Base-by-base conservation (phyloP, 2,888 invertebrate genomes). In the Agrochola macilenta region DNA sequence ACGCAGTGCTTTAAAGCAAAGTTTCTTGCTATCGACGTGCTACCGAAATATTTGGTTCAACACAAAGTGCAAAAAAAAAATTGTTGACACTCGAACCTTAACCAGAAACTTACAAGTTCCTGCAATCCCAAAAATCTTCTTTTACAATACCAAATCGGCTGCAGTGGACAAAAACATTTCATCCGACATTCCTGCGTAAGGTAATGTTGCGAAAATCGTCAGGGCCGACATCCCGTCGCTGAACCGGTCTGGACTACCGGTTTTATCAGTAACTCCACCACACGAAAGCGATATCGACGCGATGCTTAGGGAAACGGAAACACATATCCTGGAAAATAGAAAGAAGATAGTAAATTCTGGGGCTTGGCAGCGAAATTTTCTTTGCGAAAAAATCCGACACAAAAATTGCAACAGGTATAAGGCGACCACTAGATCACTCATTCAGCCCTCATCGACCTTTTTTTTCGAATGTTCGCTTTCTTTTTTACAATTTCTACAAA, bases 231-330 rank as follows among this genome's bases (percentile, higher is more conserved):
- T 84, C 83, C 82, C 75, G 84, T 82, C 79, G 70, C 64, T 52
- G 9, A 70, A 89, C 89, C 89, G 82, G 89, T 90, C 63, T 74
- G 69, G 35, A 63, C 79, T 82, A 88, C 88, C 66, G 82, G 88
- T 89, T 88, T 81, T 82, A 78, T 82, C 71, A 81, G 73, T 84
- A 71, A 82, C 79, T 85, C 83, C 81, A 81, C 87, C 65, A 79
- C 81, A 83, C 43, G 82, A 88, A 88, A 90, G 89, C 89, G 89
- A 91, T 90, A 87, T 89, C 88, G 87, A 91, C 87, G 83, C 88
- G 87, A 87, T 89, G 83, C 84, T 88, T 84, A 86, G 88, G 90
- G 89, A 93, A 94, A 91, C 93, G 94, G 92, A 95, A 91, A 93
- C 89, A 78, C 75, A 83, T 89, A 91, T 93, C 93, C 93, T 91